A percentile compares a stretch with the other conserved stretches of the same genome.
Evolutionary conservation across 2,797 vertebrate genomes (phyloP).

Genomic region (Psittacula derbiana): DNA sequence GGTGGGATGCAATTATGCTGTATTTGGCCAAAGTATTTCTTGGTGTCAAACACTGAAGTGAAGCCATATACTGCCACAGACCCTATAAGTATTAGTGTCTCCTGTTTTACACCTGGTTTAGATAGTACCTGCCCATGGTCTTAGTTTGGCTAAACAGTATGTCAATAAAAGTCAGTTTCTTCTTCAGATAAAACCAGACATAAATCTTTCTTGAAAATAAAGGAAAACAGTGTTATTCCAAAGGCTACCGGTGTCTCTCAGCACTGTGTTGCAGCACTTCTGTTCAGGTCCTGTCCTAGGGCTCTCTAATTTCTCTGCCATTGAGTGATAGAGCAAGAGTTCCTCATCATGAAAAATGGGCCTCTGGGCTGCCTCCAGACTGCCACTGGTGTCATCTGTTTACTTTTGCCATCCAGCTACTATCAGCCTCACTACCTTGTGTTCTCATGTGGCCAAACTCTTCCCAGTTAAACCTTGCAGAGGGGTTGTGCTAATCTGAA

Average conservation of each 20-base stretch:
- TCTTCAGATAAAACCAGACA: not conserved
- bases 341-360: not conserved
- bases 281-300: not conserved
- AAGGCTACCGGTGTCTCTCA: not conserved
- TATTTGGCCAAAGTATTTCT: not conserved
- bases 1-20: not conserved
- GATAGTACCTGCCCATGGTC: not conserved
- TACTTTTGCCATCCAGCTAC: not conserved
- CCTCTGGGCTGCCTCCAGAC: not conserved
- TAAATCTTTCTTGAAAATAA: not conserved
- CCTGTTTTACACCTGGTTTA: not conserved
- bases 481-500: not conserved
- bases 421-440: not conserved
- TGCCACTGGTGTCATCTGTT: rapidly evolving
- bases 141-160: not conserved
- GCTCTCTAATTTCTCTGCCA: not conserved
- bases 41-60: not conserved
- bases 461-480: not conserved
- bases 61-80: not conserved
- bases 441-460: not conserved
- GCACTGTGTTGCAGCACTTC: not conserved
- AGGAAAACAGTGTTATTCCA: not conserved
- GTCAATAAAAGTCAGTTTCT: not conserved
- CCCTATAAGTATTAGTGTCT: not conserved
- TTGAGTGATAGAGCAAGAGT: not conserved